Evolutionary conservation across 92 coral and sea anemone species (phyloP).

Genomic region (Palythoa caribaeorum): DNA sequence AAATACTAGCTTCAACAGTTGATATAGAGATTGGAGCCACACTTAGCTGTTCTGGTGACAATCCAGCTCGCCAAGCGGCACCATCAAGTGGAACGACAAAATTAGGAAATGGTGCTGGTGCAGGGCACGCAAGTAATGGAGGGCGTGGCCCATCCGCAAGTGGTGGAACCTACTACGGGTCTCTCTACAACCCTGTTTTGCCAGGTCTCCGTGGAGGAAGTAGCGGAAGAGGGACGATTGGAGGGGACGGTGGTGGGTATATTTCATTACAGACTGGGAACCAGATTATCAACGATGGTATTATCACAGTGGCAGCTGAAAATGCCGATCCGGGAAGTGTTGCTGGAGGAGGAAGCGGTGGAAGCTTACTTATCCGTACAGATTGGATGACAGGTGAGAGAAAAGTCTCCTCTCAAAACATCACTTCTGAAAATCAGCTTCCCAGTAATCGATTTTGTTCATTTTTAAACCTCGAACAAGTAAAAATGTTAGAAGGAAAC

Average conservation of each 20-base stretch:
- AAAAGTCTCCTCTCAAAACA: background rate
- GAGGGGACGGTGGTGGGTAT: conserved; percentile 75
- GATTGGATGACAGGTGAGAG: conserved; percentile 57
- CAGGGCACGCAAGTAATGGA: conserved; percentile 73
- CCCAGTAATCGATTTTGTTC: too few relatives aligned
- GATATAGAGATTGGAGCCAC: conserved; percentile 70
- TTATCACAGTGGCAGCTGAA: conserved; percentile 69
- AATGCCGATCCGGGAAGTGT: conserved; percentile 58
- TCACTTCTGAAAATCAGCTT: too few relatives aligned
- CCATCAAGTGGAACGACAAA: conserved; percentile 33
- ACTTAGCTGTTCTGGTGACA: conserved; percentile 70
- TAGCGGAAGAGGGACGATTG: conserved; percentile 48
- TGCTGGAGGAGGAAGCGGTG: conserved; percentile 84
- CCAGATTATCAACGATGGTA: conserved; percentile 64
- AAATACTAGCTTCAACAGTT: conserved; percentile 62
- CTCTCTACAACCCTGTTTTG: conserved; percentile 64
- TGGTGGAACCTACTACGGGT: conserved; percentile 70
- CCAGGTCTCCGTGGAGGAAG: conserved; percentile 67
- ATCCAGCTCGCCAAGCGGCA: conserved; percentile 52
- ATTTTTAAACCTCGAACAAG: too few relatives aligned
- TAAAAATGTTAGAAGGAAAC: too few relatives aligned
- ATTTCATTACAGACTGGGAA: conserved; percentile 65
- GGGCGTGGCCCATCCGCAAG: conserved; percentile 60
- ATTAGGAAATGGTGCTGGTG: conserved; percentile 64
- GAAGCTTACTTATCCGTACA: conserved; percentile 66